Base-by-base conservation (phyloP, 2,888 invertebrate species). In the Phanerotoma sp. region DNA sequence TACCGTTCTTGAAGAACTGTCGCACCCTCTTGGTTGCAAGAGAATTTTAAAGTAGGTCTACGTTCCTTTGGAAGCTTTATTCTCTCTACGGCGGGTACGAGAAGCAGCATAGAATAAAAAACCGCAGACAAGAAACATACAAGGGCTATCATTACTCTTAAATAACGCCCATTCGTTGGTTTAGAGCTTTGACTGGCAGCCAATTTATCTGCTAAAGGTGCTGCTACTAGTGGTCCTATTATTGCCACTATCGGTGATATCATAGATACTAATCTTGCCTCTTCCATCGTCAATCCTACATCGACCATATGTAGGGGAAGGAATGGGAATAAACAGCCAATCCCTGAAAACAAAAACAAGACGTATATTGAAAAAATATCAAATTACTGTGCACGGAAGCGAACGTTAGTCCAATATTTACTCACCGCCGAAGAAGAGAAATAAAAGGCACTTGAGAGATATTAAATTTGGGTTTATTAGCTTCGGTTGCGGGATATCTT, bases 281-380 rank as follows among this genome's bases (percentile, higher is more conserved):
- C 91, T 49, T 85, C 83, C 59, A 84, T 79, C 49, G 86, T 86
- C 62, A 95, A 76, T 1, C 93, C 93, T 60, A 87, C 80, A 56
- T 83, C 79, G 60, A 83, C 79, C 87, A 91, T 89, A 78, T 90
- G 91, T 55, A 88, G 80, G 15, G 90, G 86, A 59, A 94, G 85
- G 77, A 91, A 89, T 6, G 93, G 89, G 68, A 89, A 85, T 60
- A 94, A 82, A 66, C 89, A 88, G 62, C 92, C 91, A 68, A 93
- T 80, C 64, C 89, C 93, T 93, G 77, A 11, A 51, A 68, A 4
- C 48, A 22, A 33, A 13, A 33, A 33, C 32, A 25, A 42, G 16
- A 21, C 9, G n/a, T n/a, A n/a, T n/a, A n/a, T n/a, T n/a, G n/a
- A n/a, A n/a, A n/a, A n/a, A n/a, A n/a, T n/a, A n/a, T n/a, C n/a